These are phyloP conservation scores for Rhinichthys osculus DNA, from an alignment of 2,797 vertebrate species.

Conservation along the genomic window DNA sequence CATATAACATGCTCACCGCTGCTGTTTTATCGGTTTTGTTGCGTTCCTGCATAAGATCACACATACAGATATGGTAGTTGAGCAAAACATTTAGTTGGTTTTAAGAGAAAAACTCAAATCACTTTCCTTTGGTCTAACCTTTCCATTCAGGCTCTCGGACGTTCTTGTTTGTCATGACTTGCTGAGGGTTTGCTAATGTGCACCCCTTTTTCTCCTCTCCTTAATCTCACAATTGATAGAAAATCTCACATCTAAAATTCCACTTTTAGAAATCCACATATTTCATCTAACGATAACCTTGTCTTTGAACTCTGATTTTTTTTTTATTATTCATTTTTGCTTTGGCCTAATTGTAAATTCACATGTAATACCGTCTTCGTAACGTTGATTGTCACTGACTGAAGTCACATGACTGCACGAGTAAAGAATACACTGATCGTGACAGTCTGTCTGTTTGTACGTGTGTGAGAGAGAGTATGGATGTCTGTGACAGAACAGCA, in stretches of 20 bases:
- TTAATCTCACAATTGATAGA: background rate
- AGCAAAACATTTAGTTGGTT: background rate
- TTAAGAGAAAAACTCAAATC: background rate
- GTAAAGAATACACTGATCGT: conserved; percentile 18
- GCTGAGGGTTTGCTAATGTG: background rate
- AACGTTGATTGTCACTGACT: background rate
- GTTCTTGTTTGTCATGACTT: conserved; percentile 1
- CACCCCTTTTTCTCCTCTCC: background rate
- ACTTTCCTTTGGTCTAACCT: background rate
- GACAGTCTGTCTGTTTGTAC: background rate
- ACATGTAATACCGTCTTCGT: background rate
- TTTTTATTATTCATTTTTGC: background rate
- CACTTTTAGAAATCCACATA: background rate
- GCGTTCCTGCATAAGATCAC: background rate
- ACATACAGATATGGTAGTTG: background rate
- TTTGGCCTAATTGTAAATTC: background rate
- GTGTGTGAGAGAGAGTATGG: background rate
- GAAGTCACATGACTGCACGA: conserved; percentile 1
- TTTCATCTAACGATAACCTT: background rate
- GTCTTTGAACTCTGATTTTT: background rate
- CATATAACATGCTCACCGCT: background rate
- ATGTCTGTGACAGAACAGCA: background rate
- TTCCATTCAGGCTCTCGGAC: background rate
- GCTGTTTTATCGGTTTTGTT: background rate
- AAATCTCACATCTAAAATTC: conserved; percentile 9